A percentile compares a stretch with the other conserved stretches of the same genome.
Conservation (phyloP, 1,140 invertebrate genomes). For the Cydia splendana region DNA sequence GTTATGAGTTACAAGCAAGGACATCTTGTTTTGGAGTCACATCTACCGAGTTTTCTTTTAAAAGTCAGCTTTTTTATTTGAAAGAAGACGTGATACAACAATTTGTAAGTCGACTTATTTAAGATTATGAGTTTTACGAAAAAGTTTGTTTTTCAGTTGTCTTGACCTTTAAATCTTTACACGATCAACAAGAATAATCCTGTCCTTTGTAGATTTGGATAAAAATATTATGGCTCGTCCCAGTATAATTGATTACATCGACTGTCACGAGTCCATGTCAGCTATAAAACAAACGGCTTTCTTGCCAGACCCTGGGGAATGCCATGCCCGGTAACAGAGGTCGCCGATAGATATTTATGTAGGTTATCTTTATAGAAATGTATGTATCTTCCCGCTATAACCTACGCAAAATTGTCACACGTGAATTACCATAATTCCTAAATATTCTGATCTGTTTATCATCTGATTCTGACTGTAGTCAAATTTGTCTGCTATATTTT, state of each 20-base stretch:
- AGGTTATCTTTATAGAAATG: conserved; percentile 15
- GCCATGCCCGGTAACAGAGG: conserved; percentile 14
- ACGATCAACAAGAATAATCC: no score
- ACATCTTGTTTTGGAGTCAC: not conserved
- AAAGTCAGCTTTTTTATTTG: conserved; percentile 3
- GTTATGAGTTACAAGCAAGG: not conserved
- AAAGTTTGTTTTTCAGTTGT: not conserved
- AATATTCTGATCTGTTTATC: not conserved
- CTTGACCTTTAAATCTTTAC: no score
- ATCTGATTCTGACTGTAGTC: no score
- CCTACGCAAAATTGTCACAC: not conserved
- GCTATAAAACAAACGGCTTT: not conserved
- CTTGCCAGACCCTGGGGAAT: not conserved
- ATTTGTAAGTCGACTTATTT: not conserved
- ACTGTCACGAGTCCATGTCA: not conserved
- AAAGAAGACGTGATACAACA: not conserved
- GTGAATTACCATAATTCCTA: not conserved
- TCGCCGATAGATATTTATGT: conserved; percentile 24
- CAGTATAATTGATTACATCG: conserved; percentile 11
- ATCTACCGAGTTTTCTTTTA: conserved; percentile 8
- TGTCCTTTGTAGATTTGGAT: no score
- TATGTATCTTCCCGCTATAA: not conserved
- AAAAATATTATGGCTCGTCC: no score
- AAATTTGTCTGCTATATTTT: not conserved
- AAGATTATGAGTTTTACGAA: conserved; percentile 6